A percentile compares a stretch with the other conserved stretches of the same genome.
phyloP scores from a whole-genome alignment of 2,113 vertebrate genomes.

The Zapus hudsonius region DNA sequence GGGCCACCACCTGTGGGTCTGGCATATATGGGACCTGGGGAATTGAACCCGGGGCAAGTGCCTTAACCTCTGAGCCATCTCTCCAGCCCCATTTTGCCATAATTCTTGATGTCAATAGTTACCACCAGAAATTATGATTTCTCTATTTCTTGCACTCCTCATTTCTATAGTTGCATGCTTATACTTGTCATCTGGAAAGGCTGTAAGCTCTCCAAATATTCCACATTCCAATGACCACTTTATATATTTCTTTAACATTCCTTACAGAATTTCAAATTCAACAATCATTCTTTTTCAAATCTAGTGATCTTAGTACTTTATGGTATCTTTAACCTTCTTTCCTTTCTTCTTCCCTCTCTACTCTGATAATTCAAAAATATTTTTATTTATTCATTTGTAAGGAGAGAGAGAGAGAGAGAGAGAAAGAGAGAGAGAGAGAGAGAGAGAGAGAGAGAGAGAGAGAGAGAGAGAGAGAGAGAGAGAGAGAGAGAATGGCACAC shows the following conservation, averaged over 20 bases:
- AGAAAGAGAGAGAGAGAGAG: too few relatives aligned
- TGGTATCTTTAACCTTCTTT: neutral
- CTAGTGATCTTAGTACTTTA: neutral
- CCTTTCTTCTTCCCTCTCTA: neutral
- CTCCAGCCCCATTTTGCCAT: too few relatives aligned
- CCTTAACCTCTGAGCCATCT: too few relatives aligned
- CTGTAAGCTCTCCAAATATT: neutral
- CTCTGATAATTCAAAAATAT: too few relatives aligned
- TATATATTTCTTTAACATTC: neutral
- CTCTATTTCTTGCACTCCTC: neutral
- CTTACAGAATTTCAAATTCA: neutral
- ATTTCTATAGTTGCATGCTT: neutral
- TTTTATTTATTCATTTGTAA: too few relatives aligned
- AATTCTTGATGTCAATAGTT: conserved; percentile 18
- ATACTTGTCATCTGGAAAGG: neutral
- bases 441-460: too few relatives aligned
- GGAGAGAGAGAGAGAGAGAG: too few relatives aligned
- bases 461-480: too few relatives aligned
- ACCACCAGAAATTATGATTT: neutral
- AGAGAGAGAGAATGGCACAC: too few relatives aligned
- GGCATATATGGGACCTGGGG: too few relatives aligned
- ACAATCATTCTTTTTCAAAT: conserved; percentile 16
- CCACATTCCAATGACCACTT: neutral
- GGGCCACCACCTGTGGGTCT: too few relatives aligned
- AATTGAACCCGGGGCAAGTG: too few relatives aligned